Conservation (phyloP, 2,113 vertebrate genomes). For the Corythornis vintsioides region DNA sequence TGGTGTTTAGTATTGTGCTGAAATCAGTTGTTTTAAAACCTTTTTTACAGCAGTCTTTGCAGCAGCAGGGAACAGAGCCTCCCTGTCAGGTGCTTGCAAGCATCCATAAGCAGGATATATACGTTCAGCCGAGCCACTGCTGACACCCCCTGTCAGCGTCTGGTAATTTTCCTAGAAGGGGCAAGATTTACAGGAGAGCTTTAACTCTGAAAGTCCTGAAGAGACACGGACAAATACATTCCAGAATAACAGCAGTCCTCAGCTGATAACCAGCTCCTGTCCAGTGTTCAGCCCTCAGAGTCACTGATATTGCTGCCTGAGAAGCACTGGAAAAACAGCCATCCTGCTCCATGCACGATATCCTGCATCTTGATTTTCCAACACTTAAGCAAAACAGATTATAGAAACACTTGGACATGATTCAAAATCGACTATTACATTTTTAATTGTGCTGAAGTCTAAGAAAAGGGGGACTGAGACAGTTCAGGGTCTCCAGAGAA, state of each 20-base stretch:
- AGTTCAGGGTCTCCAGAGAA: background rate
- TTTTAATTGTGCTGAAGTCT: background rate
- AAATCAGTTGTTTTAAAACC: background rate
- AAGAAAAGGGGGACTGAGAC: background rate
- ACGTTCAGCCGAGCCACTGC: constrained; percentile 42
- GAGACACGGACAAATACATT: background rate
- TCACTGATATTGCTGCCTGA: background rate
- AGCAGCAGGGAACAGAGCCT: constrained; percentile 15
- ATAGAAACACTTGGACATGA: background rate
- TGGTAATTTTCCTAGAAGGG: constrained; percentile 39
- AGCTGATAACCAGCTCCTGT: background rate
- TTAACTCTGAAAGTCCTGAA: constrained; percentile 39
- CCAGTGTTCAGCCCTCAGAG: background rate
- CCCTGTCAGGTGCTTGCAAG: background rate
- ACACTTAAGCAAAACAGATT: background rate
- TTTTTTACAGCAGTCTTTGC: background rate
- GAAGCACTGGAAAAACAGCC: background rate
- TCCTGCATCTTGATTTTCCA: background rate
- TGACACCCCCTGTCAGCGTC: constrained; percentile 64
- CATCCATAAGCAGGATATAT: background rate
- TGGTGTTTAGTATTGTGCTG: background rate
- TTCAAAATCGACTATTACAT: background rate
- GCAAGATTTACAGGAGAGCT: background rate
- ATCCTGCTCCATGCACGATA: background rate
- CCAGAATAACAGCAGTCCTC: background rate